Percentiles rank a stretch among this genome's conserved stretches.
phyloP scores from a whole-genome alignment of 2,888 invertebrate species.

The Periphyllus acericola region DNA sequence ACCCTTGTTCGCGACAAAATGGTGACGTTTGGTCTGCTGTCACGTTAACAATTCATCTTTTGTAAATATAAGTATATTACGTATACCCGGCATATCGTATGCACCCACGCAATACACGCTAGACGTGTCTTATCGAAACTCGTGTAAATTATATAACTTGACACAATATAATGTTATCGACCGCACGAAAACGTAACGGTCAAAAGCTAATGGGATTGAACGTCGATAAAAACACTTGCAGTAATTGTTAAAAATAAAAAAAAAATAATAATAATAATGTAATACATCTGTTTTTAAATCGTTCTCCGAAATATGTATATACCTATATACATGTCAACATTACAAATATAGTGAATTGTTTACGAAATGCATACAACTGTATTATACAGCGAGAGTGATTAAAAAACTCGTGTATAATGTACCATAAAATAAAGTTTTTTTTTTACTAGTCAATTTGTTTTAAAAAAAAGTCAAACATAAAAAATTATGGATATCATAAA shows the following conservation, averaged over 20 bases:
- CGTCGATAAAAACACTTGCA: neutral
- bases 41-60: conserved; percentile 16
- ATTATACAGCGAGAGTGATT: neutral
- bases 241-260: neutral
- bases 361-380: neutral
- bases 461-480: neutral
- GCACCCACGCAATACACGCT: neutral
- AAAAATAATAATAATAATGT: neutral
- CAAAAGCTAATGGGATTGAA: neutral
- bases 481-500: neutral
- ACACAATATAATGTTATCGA: neutral
- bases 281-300: neutral
- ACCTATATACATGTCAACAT: neutral
- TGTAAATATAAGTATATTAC: neutral
- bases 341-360: neutral
- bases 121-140: conserved; percentile 18
- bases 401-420: neutral
- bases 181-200: neutral
- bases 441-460: neutral
- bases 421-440: neutral
- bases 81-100: neutral
- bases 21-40: conserved; percentile 1
- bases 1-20: neutral
- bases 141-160: neutral
- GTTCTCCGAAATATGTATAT: neutral